phyloP scores from a whole-genome alignment of 2,113 vertebrate genomes.

The Neomonachus schauinslandi region DNA sequence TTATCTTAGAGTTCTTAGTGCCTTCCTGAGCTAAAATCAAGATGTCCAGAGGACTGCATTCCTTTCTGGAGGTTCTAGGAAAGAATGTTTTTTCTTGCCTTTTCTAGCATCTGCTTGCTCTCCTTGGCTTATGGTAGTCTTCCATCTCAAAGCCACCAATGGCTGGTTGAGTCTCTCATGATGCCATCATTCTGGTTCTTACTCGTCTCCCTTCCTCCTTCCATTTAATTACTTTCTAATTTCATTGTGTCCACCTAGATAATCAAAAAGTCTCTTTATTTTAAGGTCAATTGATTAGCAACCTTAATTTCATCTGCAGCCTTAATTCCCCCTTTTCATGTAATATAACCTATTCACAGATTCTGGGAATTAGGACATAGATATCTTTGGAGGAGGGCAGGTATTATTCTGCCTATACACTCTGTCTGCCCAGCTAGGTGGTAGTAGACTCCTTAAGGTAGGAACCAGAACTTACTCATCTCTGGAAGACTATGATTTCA shows the following conservation, averaged over 20 bases:
- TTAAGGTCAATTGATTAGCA: not conserved
- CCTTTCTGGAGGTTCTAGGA: no score
- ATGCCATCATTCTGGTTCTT: not conserved
- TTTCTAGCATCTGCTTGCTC: no score
- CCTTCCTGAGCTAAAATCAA: no score
- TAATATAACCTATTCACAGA: not conserved
- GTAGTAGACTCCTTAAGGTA: not conserved
- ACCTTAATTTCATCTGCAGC: not conserved
- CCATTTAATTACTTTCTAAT: not conserved
- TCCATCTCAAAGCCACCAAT: no score
- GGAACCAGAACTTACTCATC: not conserved
- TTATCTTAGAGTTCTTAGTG: not conserved
- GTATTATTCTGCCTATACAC: not conserved
- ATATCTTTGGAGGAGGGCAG: not conserved
- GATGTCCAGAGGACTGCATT: no score
- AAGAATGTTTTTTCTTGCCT: no score
- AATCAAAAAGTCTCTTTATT: not conserved
- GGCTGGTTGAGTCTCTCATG: not conserved
- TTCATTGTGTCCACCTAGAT: not conserved
- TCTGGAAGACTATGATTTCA: not conserved
- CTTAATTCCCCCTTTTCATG: not conserved
- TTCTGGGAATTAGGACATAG: not conserved
- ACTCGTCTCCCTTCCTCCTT: not conserved
- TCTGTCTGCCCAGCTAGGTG: not conserved
- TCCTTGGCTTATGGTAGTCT: no score